A percentile compares a stretch with the other conserved stretches of the same genome.
Conservation (phyloP, 2,797 vertebrate species). For the Helicolenus hilgendorfi region DNA sequence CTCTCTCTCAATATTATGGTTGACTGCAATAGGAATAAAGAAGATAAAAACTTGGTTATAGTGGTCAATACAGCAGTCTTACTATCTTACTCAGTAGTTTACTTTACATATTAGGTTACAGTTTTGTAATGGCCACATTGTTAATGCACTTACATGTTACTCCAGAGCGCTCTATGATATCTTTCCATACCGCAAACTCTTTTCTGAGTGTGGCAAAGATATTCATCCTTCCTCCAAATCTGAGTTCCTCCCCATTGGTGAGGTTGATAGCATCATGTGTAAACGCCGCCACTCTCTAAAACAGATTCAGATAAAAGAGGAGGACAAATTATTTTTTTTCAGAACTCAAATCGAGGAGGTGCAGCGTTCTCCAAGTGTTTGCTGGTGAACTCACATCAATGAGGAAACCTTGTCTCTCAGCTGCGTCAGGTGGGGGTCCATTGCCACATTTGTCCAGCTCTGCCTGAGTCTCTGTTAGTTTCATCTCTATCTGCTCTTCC, state of each 20-base stretch:
- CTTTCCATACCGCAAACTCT: slow-evolving; percentile 65
- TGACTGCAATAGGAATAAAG: not conserved
- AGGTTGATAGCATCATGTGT: slow-evolving; percentile 81
- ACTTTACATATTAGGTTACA: not conserved
- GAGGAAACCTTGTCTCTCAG: slow-evolving; percentile 76
- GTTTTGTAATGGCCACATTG: not conserved
- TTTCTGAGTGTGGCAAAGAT: slow-evolving; percentile 80
- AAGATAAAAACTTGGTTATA: not conserved
- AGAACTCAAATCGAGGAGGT: not conserved
- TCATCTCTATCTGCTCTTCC: slow-evolving; percentile 89
- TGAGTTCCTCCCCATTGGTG: slow-evolving; percentile 84
- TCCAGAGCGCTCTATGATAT: not conserved
- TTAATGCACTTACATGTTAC: not conserved
- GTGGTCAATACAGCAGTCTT: not conserved
- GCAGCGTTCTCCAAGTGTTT: not conserved
- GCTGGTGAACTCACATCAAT: slow-evolving; percentile 79
- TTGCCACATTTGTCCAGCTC: slow-evolving; percentile 87
- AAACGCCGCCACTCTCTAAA: slow-evolving; percentile 84
- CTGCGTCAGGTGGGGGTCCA: slow-evolving; percentile 77
- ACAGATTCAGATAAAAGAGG: not conserved
- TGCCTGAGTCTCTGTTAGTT: slow-evolving; percentile 80
- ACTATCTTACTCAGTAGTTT: not conserved
- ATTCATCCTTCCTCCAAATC: slow-evolving; percentile 69
- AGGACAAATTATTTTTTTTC: not conserved
- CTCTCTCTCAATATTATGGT: slow-evolving; percentile 73